Conservation (phyloP, 2,888 invertebrate genomes). For the Chironomus riparius region DNA sequence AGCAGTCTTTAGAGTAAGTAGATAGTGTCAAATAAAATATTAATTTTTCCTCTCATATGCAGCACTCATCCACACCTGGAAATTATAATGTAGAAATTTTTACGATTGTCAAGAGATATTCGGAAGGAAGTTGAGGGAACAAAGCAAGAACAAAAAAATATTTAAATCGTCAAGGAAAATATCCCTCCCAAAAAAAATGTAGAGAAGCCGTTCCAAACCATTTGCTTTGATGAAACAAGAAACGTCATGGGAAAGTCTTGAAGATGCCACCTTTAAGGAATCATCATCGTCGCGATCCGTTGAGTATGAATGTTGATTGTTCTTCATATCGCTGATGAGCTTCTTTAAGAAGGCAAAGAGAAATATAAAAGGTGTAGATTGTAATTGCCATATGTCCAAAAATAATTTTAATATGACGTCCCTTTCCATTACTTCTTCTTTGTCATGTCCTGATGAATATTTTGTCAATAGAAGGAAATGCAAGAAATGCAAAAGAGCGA, state of each 20-base stretch:
- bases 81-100: background rate
- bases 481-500: background rate
- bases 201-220: background rate
- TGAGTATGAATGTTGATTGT: constrained; percentile 1
- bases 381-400: constrained; percentile 12
- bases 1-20: too few relatives aligned
- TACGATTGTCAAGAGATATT: background rate
- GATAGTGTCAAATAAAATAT: too few relatives aligned
- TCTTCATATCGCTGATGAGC: background rate
- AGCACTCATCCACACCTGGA: background rate
- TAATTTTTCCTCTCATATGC: too few relatives aligned
- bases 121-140: background rate
- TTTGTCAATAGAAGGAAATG: background rate
- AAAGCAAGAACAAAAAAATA: background rate
- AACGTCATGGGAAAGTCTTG: constrained; percentile 19
- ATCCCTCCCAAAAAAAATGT: background rate
- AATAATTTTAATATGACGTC: background rate
- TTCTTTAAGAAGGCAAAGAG: too few relatives aligned
- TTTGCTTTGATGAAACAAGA: background rate
- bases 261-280: constrained; percentile 15
- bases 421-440: background rate
- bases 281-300: constrained; percentile 22
- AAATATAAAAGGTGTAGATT: background rate
- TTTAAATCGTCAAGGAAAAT: background rate
- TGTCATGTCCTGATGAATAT: background rate